Conservation (phyloP, 2,888 invertebrate genomes). For the Synergus gifuensis region DNA sequence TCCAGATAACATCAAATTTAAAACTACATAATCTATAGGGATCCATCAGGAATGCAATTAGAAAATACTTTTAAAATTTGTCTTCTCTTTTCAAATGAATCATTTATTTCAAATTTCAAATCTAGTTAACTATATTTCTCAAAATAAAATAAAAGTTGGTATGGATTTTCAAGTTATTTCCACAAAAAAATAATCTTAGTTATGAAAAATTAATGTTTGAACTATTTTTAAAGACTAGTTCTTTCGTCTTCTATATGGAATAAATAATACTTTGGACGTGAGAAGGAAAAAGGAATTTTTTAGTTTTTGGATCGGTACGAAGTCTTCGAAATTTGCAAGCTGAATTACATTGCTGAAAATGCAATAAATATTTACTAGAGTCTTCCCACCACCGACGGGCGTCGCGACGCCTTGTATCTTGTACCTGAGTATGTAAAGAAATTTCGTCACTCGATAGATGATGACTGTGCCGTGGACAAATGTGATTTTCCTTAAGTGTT, state of each 20-base stretch:
- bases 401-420: conserved; percentile 61
- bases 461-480: conserved; percentile 66
- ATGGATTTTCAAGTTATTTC: background rate
- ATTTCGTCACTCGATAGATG: conserved; percentile 59
- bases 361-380: conserved; percentile 59
- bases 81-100: background rate
- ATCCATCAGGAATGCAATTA: background rate
- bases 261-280: conserved; percentile 60
- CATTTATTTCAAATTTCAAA: background rate
- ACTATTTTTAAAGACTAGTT: conserved; percentile 35
- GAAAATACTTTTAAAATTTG: background rate
- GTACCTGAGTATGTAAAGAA: conserved; percentile 60
- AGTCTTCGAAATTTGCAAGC: conserved; percentile 61
- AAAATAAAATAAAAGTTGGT: background rate
- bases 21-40: background rate
- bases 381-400: conserved; percentile 68
- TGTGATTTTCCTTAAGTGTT: conserved; percentile 52
- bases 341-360: conserved; percentile 50
- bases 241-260: conserved; percentile 42
- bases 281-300: conserved; percentile 63
- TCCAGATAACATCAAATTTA: conserved; percentile 2
- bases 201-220: background rate
- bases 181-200: background rate
- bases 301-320: conserved; percentile 66
- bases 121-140: background rate